Conservation (phyloP, 1,140 invertebrate genomes). For the Cydia splendana region DNA sequence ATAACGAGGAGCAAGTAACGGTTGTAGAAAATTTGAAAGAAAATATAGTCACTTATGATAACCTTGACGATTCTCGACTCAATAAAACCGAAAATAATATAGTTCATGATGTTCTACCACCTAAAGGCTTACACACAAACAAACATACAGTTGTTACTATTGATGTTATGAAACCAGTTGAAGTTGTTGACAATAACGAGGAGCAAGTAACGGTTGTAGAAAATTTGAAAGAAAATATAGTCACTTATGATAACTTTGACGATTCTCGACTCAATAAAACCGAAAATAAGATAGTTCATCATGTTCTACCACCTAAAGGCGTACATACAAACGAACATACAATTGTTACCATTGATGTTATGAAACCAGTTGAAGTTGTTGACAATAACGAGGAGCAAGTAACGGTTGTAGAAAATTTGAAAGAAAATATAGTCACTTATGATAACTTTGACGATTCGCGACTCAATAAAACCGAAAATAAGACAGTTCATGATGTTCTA, state of each 20-base stretch:
- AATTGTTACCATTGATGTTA: neutral
- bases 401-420: neutral
- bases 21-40: slow-evolving; percentile 16
- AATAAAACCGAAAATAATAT: neutral
- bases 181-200: neutral
- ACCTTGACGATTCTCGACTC: neutral
- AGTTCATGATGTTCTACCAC: neutral
- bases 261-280: neutral
- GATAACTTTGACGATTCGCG: neutral
- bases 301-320: neutral
- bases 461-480: neutral
- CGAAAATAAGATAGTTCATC: neutral
- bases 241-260: slow-evolving; percentile 9
- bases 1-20: neutral
- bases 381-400: neutral
- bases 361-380: neutral
- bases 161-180: neutral
- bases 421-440: slow-evolving; percentile 2
- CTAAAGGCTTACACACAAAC: neutral
- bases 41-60: neutral
- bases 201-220: neutral
- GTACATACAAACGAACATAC: neutral
- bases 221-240: slow-evolving; percentile 16
- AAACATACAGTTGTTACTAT: neutral
- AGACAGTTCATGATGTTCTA: neutral